phyloP scores from a whole-genome alignment of 2,113 vertebrate species.

The Antigone vipio region DNA sequence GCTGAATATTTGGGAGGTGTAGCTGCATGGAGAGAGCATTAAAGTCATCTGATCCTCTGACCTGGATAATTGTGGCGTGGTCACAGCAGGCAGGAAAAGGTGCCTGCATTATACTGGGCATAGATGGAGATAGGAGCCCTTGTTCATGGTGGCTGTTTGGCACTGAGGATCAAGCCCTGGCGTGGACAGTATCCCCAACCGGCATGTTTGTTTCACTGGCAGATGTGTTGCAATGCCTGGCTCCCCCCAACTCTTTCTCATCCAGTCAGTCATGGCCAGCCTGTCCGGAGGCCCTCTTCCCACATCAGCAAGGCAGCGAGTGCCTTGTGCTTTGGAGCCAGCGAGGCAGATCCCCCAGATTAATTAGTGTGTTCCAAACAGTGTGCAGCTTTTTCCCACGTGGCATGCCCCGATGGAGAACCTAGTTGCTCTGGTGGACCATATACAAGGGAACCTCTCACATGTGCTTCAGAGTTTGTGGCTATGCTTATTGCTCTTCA shows the following conservation, averaged over 20 bases:
- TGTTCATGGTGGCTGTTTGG: background rate
- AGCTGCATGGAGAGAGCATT: background rate
- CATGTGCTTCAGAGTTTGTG: background rate
- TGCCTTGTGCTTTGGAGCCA: background rate
- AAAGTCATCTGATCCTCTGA: background rate
- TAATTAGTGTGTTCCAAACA: background rate
- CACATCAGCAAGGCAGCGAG: accelerated
- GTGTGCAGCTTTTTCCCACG: background rate
- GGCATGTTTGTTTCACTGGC: background rate
- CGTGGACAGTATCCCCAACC: background rate
- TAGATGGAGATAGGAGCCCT: background rate
- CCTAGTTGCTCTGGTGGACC: background rate
- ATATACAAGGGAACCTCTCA: accelerated
- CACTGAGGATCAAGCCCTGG: background rate
- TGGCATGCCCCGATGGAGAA: accelerated
- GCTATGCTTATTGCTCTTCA: background rate
- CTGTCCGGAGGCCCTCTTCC: background rate
- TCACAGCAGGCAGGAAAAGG: background rate
- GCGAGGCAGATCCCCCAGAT: accelerated
- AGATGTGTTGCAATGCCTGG: background rate
- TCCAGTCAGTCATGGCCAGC: background rate
- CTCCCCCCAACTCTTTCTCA: background rate
- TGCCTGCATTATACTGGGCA: background rate
- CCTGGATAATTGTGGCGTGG: background rate
- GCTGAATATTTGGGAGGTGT: background rate